Conservation (phyloP, 2,113 vertebrate species). For the Lucifuga dentata region DNA sequence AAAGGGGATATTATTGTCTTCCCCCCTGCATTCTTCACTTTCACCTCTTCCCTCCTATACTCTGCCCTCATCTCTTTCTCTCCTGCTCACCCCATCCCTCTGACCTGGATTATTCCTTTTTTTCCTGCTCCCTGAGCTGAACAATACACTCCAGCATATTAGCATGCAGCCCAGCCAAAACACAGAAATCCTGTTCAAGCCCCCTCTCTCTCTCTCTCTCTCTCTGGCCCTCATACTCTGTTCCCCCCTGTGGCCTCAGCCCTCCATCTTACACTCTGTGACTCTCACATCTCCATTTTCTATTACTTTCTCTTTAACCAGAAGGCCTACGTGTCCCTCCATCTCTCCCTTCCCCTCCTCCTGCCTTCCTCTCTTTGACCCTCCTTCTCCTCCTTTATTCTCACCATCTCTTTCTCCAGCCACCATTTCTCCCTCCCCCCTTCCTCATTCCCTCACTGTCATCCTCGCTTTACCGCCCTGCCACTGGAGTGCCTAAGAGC, state of each 20-base stretch:
- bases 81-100: constrained; percentile 31
- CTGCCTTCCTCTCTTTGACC: not conserved
- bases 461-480: constrained; percentile 70
- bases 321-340: not conserved
- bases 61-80: not conserved
- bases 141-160: constrained; percentile 67
- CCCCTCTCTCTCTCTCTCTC: constrained; percentile 35
- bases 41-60: not conserved
- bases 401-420: constrained; percentile 12
- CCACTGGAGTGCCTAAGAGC: constrained; percentile 36
- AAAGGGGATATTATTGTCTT: constrained; percentile 19
- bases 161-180: constrained; percentile 59
- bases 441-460: constrained; percentile 42
- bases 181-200: constrained; percentile 43
- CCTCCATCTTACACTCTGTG: constrained; percentile 57
- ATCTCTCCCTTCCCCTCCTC: constrained; percentile 14
- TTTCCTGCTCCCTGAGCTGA: constrained; percentile 60
- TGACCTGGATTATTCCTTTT: constrained; percentile 72
- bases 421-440: not conserved
- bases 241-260: constrained; percentile 39
- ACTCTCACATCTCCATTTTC: constrained; percentile 34
- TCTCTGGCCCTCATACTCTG: constrained; percentile 26
- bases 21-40: constrained; percentile 21
- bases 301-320: constrained; percentile 24
- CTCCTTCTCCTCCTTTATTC: not conserved